Conservation (phyloP, 2,797 vertebrate species). For the Cyprinella venusta region DNA sequence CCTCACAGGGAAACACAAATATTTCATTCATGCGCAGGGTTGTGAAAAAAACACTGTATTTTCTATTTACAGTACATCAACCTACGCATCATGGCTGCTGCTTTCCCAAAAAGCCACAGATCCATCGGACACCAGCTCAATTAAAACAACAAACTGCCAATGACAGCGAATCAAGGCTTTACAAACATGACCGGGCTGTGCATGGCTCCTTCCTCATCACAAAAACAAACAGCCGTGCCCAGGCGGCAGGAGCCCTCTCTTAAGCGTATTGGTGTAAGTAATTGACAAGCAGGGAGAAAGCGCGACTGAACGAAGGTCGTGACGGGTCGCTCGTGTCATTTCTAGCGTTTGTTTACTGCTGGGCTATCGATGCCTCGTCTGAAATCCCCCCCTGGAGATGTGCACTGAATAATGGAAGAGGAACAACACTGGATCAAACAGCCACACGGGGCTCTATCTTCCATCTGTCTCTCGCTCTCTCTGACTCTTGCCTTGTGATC, state of each 20-base stretch:
- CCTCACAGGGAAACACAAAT: background rate
- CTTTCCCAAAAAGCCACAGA: background rate
- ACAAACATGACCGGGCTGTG: slow-evolving; percentile 11
- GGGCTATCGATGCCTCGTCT: slow-evolving; percentile 57
- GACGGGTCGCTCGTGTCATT: slow-evolving; percentile 51
- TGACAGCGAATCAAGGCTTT: slow-evolving; percentile 14
- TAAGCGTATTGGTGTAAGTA: slow-evolving; percentile 52
- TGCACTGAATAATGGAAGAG: slow-evolving; percentile 62
- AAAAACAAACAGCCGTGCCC: slow-evolving; percentile 56
- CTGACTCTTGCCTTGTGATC: slow-evolving; percentile 11
- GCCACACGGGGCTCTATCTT: slow-evolving; percentile 42
- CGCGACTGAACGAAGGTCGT: slow-evolving; percentile 51
- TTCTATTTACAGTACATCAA: background rate
- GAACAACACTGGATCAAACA: slow-evolving; percentile 59
- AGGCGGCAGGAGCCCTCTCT: slow-evolving; percentile 39
- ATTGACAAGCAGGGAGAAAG: slow-evolving; percentile 46
- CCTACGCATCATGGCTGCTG: no score
- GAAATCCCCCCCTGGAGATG: slow-evolving; percentile 53
- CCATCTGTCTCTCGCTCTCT: slow-evolving; percentile 25
- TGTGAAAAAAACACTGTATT: background rate
- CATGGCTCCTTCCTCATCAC: slow-evolving; percentile 45
- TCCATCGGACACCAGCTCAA: slow-evolving; percentile 1
- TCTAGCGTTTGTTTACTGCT: slow-evolving; percentile 57
- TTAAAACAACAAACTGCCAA: slow-evolving; percentile 38
- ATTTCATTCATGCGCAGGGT: background rate